These are phyloP conservation scores for Linepithema humile DNA, from an alignment of 1,140 invertebrate genomes.

Conservation along the genomic window DNA sequence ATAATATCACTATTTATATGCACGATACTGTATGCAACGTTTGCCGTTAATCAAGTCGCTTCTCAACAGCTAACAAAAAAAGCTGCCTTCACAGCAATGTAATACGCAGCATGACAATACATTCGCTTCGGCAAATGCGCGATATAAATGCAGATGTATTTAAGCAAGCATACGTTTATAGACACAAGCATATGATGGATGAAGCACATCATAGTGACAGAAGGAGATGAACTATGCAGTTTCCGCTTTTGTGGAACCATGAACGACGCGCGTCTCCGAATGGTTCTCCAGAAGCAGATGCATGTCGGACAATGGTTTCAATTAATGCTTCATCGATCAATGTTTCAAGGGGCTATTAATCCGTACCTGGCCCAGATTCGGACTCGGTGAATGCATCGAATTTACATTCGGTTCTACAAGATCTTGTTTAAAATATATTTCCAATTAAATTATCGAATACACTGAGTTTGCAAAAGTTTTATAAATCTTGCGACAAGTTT, in stretches of 20 bases:
- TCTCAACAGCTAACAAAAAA: constrained; percentile 24
- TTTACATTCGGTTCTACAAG: neutral
- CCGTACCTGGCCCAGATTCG: neutral
- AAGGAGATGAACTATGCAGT: constrained; percentile 25
- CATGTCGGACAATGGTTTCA: constrained; percentile 27
- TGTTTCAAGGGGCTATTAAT: neutral
- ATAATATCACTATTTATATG: neutral
- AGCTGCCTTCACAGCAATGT: neutral
- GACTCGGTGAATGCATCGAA: neutral
- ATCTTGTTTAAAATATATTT: too few species aligned
- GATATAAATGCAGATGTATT: constrained; percentile 32
- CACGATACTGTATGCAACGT: neutral
- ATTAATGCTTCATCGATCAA: constrained; percentile 23
- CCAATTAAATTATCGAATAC: too few species aligned
- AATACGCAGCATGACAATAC: neutral
- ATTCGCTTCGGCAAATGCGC: constrained; percentile 13
- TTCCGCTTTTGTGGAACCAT: neutral
- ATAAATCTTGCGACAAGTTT: too few species aligned
- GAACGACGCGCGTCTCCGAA: constrained; percentile 1
- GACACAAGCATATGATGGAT: constrained; percentile 23
- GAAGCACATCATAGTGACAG: constrained; percentile 2
- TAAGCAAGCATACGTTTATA: neutral
- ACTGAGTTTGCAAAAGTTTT: too few species aligned
- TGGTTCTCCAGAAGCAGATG: neutral
- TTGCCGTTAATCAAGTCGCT: neutral